Evolutionary conservation across 37 sponge, comb jelly and placozoan genomes (phyloP).

Genomic region (Theonella swinhoei): DNA sequence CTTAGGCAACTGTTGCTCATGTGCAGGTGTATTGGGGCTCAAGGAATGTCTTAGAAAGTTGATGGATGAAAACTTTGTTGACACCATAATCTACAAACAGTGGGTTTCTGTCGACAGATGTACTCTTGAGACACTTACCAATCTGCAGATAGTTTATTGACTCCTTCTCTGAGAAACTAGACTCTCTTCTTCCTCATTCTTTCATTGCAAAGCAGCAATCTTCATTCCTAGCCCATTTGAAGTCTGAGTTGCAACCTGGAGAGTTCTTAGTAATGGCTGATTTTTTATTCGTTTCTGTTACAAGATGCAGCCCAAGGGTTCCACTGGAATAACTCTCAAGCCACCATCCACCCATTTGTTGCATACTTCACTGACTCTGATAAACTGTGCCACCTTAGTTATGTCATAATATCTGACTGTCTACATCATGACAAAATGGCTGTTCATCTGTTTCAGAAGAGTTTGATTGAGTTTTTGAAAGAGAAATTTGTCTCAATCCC

Average conservation of each 20-base stretch:
- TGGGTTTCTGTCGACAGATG: slow-evolving; percentile 29
- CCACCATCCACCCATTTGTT: too few species aligned
- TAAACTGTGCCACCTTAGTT: slow-evolving; percentile 31
- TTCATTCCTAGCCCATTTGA: neutral
- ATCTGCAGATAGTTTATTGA: slow-evolving; percentile 16
- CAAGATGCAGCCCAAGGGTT: slow-evolving; percentile 60
- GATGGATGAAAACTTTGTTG: slow-evolving; percentile 37
- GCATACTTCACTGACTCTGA: slow-evolving; percentile 30
- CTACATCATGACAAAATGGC: slow-evolving; percentile 51
- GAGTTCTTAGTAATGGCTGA: slow-evolving; percentile 18
- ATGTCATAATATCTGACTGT: slow-evolving; percentile 48
- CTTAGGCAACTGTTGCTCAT: slow-evolving; percentile 18
- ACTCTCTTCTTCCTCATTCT: slow-evolving; percentile 2
- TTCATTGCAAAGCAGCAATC: slow-evolving; percentile 30
- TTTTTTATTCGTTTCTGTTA: slow-evolving; percentile 58
- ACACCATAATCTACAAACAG: slow-evolving; percentile 36
- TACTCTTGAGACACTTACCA: slow-evolving; percentile 15
- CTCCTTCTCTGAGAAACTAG: slow-evolving; percentile 28
- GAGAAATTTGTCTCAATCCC: neutral
- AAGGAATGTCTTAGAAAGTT: neutral
- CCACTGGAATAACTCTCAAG: slow-evolving; percentile 67
- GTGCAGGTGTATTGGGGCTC: slow-evolving; percentile 6
- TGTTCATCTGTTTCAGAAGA: slow-evolving; percentile 38
- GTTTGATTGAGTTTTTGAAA: slow-evolving; percentile 28
- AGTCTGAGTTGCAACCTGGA: neutral